A percentile compares a stretch with the other conserved stretches of the same genome.
Evolutionary conservation across 2,113 vertebrate species (phyloP).

Genomic region (Trochalopteron elliotii): DNA sequence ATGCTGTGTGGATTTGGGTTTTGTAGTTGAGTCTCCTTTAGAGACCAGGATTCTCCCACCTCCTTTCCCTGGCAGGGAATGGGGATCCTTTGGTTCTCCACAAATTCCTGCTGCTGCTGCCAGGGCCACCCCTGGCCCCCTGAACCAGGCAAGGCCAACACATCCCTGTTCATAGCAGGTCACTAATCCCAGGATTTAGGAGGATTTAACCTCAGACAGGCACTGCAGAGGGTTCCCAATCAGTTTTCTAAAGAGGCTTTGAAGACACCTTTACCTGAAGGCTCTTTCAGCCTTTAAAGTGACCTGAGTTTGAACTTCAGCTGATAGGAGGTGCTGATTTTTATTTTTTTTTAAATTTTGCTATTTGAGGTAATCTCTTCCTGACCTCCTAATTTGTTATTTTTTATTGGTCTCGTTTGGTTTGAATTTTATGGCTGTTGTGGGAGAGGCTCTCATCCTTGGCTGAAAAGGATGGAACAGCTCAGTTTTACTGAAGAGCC

Average conservation of each 20-base stretch:
- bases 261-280: not conserved
- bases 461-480: not conserved
- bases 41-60: not conserved
- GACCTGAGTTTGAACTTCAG: not conserved
- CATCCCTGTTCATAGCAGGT: not conserved
- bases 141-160: not conserved
- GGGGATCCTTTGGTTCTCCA: not conserved
- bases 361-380: not conserved
- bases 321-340: not conserved
- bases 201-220: not conserved
- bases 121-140: not conserved
- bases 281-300: not conserved
- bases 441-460: not conserved
- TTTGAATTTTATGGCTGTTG: not conserved
- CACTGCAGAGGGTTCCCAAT: not conserved
- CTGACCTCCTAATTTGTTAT: not conserved
- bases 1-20: not conserved
- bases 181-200: conserved; percentile 6
- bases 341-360: not conserved
- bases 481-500: not conserved
- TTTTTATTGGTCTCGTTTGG: not conserved
- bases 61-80: not conserved
- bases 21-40: not conserved
- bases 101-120: not conserved
- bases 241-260: conserved; percentile 48